These are phyloP conservation scores for Lochmaea capreae DNA, from an alignment of 2,888 invertebrate species.

Conservation along the genomic window DNA sequence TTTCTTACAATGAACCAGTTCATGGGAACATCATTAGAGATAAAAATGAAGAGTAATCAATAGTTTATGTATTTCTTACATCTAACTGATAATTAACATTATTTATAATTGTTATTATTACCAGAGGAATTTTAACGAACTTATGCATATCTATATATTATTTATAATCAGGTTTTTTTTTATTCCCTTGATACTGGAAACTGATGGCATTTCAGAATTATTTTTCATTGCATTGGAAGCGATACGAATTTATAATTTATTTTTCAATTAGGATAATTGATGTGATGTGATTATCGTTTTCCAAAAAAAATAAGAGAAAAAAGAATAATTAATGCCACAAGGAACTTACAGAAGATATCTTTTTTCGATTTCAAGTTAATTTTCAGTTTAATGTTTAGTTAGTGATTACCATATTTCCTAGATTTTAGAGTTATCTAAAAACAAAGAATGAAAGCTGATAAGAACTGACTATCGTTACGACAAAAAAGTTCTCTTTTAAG, in stretches of 20 bases:
- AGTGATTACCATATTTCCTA: background rate
- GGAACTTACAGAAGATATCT: too few relatives aligned
- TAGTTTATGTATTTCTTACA: background rate
- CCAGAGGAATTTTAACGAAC: background rate
- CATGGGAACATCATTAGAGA: background rate
- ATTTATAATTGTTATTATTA: background rate
- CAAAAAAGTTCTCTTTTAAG: too few relatives aligned
- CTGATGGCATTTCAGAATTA: background rate
- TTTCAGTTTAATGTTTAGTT: background rate
- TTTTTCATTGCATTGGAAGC: background rate
- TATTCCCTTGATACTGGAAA: background rate
- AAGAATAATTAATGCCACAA: too few relatives aligned
- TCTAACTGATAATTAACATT: slow-evolving; percentile 3
- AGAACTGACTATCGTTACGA: too few relatives aligned
- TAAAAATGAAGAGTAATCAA: background rate
- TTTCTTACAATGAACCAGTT: background rate
- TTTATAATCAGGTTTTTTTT: background rate
- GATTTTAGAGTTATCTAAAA: background rate
- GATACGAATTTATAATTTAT: background rate
- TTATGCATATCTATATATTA: background rate
- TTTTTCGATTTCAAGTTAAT: background rate
- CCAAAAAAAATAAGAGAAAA: too few relatives aligned
- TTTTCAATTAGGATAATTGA: background rate
- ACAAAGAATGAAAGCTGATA: background rate
- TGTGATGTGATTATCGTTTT: too few relatives aligned